Evolutionary conservation across 2,888 invertebrate genomes (phyloP).

Genomic region (Chrysolina americana): DNA sequence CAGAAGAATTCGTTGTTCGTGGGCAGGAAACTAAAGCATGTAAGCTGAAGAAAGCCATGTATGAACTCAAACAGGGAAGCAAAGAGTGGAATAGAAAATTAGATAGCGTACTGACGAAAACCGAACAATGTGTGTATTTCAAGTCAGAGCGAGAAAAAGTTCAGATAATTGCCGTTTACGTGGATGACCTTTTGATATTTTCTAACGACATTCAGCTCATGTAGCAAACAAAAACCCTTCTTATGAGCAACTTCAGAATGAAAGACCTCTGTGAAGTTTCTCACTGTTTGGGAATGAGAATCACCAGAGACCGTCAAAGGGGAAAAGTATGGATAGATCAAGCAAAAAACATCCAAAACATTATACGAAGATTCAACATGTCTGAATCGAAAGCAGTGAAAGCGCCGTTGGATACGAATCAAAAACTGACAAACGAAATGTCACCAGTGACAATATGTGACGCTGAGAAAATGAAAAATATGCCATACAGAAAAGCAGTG

Average conservation of each 20-base stretch:
- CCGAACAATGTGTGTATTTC: not conserved
- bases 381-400: not conserved
- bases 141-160: not conserved
- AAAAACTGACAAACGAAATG: not conserved
- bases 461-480: not conserved
- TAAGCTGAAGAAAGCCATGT: slow-evolving; percentile 47
- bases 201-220: not conserved
- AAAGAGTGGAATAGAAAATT: slow-evolving; percentile 41
- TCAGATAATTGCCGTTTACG: not conserved
- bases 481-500: not conserved
- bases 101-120: not conserved
- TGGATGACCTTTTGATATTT: not conserved
- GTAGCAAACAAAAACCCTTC: not conserved
- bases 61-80: slow-evolving; percentile 47
- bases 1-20: slow-evolving; percentile 11
- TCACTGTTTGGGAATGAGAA: not conserved
- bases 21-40: slow-evolving; percentile 20
- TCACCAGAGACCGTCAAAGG: not conserved
- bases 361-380: not conserved
- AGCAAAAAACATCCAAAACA: not conserved
- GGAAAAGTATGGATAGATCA: not conserved
- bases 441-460: not conserved
- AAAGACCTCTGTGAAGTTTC: not conserved
- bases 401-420: not conserved
- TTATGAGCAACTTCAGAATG: not conserved